A percentile compares a stretch with the other conserved stretches of the same genome.
Evolutionary conservation across 2,797 vertebrate species (phyloP).

Genomic region (Lepidocolaptes lacrymiger): DNA sequence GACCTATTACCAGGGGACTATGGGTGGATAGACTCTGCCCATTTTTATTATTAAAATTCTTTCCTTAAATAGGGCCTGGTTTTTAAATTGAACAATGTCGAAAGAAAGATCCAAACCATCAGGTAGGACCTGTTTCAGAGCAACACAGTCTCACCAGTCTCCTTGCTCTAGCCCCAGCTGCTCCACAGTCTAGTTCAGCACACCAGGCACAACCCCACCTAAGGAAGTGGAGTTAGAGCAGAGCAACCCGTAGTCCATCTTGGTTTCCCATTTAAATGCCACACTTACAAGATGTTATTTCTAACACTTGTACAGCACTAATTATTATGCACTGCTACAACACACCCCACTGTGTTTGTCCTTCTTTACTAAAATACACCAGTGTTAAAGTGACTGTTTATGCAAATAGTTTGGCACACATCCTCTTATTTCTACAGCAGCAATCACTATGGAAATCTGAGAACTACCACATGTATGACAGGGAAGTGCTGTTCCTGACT

Average conservation of each 20-base stretch:
- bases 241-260: not conserved
- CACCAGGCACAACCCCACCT: not conserved
- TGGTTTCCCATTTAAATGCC: not conserved
- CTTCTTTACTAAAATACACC: not conserved
- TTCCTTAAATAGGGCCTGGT: not conserved
- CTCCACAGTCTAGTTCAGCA: not conserved
- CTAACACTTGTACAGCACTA: not conserved
- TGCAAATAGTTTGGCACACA: not conserved
- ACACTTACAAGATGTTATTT: not conserved
- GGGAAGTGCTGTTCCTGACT: not conserved
- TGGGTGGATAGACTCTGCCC: not conserved
- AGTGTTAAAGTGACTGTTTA: fast-evolving
- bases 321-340: fast-evolving
- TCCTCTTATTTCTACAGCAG: not conserved
- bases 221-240: not conserved
- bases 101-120: conserved; percentile 30
- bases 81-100: not conserved
- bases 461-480: not conserved
- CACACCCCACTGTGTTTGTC: not conserved
- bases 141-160: not conserved
- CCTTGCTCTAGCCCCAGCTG: not conserved
- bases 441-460: fast-evolving
- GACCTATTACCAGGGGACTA: not conserved
- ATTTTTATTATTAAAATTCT: conserved; percentile 2
- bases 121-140: conserved; percentile 50